phyloP scores from a whole-genome alignment of 2,797 vertebrate genomes.

The Mus minutoides region DNA sequence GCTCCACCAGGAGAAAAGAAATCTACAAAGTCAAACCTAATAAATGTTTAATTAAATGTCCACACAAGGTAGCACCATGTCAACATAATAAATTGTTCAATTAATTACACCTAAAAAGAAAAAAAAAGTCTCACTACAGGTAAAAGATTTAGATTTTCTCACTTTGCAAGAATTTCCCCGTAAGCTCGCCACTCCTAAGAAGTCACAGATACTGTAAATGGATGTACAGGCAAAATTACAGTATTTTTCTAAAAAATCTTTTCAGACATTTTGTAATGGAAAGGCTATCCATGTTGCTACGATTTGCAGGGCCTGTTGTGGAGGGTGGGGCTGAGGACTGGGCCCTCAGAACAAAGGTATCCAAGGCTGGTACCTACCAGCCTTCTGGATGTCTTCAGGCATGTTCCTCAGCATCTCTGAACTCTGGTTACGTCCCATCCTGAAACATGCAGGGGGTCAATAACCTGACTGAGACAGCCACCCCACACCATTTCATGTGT shows the following conservation, averaged over 20 bases:
- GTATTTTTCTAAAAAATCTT: neutral
- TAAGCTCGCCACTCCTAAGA: slow-evolving; percentile 25
- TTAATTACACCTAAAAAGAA: slow-evolving; percentile 56
- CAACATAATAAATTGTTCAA: slow-evolving; percentile 70
- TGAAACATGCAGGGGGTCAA: neutral
- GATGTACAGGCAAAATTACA: slow-evolving; percentile 48
- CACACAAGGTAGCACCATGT: slow-evolving; percentile 59
- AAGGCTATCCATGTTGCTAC: neutral
- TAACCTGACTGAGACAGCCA: neutral
- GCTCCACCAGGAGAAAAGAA: slow-evolving; percentile 56
- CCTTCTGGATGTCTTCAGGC: no score
- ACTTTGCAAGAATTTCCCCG: slow-evolving; percentile 70
- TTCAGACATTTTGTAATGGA: slow-evolving; percentile 31
- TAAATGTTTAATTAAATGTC: slow-evolving; percentile 76
- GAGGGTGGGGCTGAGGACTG: neutral
- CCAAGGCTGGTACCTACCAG: neutral
- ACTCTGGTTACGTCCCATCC: neutral
- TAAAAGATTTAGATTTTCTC: slow-evolving; percentile 74
- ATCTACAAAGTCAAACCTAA: slow-evolving; percentile 67
- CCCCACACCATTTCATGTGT: neutral
- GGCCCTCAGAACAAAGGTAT: neutral
- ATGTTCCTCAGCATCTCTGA: neutral
- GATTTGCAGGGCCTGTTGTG: neutral
- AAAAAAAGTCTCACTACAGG: slow-evolving; percentile 51
- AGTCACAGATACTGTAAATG: slow-evolving; percentile 48